Base-by-base conservation (phyloP, 2,888 invertebrate genomes). In the Cantharis flavilabris region DNA sequence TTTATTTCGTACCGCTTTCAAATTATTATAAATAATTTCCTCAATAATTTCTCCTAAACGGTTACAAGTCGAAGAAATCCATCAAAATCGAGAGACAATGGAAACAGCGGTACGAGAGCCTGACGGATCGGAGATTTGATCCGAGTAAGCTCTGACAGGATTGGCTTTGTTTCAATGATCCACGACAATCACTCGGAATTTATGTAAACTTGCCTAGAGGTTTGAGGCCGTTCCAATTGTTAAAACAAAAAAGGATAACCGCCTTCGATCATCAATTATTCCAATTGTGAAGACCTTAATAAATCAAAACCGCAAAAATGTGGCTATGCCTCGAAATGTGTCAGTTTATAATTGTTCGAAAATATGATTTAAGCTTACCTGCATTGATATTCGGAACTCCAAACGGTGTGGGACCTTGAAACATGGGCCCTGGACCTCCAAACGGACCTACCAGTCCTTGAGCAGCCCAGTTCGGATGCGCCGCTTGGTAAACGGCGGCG, bases 371-470 rank as follows among this genome's bases (percentile, higher is more conserved):
- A 26, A 20, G 62, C 73, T 69, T 88, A 91, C 91, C 91, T 87
- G 89, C 82, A 85, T 89, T 88, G 82, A 89, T 84, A 75, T 83
- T 85, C 70, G 88, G 86, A 69, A 88, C 85, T 67, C 88, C 88
- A 76, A 89, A 89, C n/a, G 87, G 87, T 82, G 92, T 88, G 80
- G 90, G 92, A 80, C 93, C 92, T 83, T 93, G 93, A 88, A 94
- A 94, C 83, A 94, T 89, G 18, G 93, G 91, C 84, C 91, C 91
- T 4, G 90, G 90, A 63, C 90, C 90, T 30, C 89, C 90, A 81
- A 89, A 89, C 16, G 90, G 90, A 80, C 91, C 90, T 73, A 93
- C 90, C 69, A 93, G 90, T 83, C 91, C 89, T 85, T 92, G 92
- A 84, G 92, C 92, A 1, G 93, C 92, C 89, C 89, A 89, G 75